phyloP scores from a whole-genome alignment of 2,797 vertebrate species.

The Arnoldichthys spilopterus region DNA sequence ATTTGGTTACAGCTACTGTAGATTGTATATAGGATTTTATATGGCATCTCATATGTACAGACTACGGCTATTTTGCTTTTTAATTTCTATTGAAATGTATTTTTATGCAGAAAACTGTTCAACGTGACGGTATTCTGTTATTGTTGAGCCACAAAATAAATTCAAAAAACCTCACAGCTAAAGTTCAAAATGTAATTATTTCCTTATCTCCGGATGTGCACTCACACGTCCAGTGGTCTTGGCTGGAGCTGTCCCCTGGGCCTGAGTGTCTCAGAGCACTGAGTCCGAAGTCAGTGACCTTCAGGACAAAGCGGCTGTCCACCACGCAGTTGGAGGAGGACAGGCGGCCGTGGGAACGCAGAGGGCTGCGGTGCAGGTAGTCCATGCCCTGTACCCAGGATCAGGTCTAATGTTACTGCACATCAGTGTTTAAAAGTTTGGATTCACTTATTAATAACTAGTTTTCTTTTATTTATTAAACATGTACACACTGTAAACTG shows the following conservation, averaged over 20 bases:
- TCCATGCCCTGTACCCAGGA: conserved; percentile 58
- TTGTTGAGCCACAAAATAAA: no score
- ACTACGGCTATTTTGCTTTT: no score
- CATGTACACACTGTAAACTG: not conserved
- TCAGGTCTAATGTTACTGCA: not conserved
- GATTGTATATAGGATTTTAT: no score
- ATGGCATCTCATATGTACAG: no score
- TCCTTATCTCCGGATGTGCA: not conserved
- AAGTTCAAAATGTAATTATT: no score
- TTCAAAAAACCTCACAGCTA: no score
- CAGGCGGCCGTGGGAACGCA: conserved; percentile 58
- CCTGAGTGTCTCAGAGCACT: conserved; percentile 44
- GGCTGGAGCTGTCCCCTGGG: not conserved
- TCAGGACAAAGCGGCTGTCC: conserved; percentile 63
- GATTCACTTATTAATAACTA: no score
- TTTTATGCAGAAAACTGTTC: no score
- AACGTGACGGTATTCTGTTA: no score
- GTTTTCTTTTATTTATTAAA: no score
- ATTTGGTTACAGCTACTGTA: no score
- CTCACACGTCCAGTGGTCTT: conserved; percentile 53
- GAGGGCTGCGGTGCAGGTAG: conserved; percentile 58
- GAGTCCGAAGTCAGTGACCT: conserved; percentile 63
- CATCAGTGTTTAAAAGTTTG: not conserved
- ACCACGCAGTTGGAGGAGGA: conserved; percentile 64
- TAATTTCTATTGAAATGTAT: no score